Percentiles rank a stretch among this genome's conserved stretches.
Evolutionary conservation across 2,113 vertebrate genomes (phyloP).

Genomic region (Murina feae): DNA sequence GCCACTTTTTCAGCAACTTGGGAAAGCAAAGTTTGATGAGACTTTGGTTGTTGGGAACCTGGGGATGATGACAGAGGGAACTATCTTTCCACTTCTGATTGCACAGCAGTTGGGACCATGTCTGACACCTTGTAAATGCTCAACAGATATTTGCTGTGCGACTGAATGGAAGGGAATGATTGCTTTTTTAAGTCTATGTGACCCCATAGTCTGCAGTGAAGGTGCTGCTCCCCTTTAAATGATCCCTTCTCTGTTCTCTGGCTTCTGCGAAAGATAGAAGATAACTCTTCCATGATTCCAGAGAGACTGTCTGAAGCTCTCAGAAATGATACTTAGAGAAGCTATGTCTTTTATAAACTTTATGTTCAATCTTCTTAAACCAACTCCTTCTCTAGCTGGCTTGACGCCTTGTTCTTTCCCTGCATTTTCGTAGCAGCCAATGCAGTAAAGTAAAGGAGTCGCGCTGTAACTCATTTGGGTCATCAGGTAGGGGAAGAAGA

Average conservation of each 20-base stretch:
- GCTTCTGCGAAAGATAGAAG: background rate
- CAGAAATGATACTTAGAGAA: background rate
- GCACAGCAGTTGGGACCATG: background rate
- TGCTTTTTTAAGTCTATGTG: background rate
- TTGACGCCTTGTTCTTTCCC: background rate
- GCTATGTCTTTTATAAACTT: background rate
- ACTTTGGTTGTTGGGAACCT: background rate
- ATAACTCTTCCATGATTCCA: background rate
- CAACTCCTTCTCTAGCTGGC: background rate
- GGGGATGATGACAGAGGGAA: background rate
- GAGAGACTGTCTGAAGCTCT: background rate
- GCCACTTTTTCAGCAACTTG: background rate
- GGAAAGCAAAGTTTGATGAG: background rate
- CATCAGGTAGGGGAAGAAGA: background rate
- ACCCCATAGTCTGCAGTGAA: background rate
- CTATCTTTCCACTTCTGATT: background rate
- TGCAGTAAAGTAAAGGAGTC: background rate
- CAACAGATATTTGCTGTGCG: background rate
- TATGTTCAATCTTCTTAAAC: background rate
- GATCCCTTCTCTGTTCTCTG: background rate
- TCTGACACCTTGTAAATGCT: background rate
- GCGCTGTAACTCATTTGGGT: background rate
- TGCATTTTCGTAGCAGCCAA: background rate
- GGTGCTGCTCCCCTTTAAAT: background rate
- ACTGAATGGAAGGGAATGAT: background rate